Conservation (phyloP, 2,113 vertebrate genomes). For the Mobula birostris region DNA sequence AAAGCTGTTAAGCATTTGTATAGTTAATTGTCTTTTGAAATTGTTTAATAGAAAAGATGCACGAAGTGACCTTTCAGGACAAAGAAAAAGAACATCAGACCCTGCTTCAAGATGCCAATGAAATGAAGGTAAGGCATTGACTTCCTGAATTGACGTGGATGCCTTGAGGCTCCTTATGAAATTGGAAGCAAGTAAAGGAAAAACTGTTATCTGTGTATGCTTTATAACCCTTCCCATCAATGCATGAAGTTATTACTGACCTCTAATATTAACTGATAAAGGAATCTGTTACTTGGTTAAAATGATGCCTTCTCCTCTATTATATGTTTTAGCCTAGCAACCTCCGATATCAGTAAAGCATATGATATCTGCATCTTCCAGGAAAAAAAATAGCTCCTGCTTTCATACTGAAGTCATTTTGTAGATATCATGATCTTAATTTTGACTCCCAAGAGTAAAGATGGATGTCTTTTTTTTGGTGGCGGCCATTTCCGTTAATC, state of each 20-base stretch:
- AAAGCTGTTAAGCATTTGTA: too few relatives aligned
- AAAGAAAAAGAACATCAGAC: constrained; percentile 80
- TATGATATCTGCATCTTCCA: too few relatives aligned
- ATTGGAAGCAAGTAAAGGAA: not conserved
- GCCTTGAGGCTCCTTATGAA: not conserved
- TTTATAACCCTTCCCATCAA: not conserved
- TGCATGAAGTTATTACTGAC: not conserved
- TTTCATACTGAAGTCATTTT: not conserved
- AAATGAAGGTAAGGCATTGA: constrained; percentile 69
- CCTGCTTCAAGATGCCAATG: constrained; percentile 73
- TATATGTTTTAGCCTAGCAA: not conserved
- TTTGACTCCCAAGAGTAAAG: not conserved
- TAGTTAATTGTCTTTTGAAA: not conserved
- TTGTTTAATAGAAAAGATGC: constrained; percentile 70
- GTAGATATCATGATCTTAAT: not conserved
- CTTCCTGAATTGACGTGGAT: not conserved
- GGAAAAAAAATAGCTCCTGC: not conserved
- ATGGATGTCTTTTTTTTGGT: not conserved
- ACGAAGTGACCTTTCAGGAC: constrained; percentile 74
- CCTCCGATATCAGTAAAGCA: not conserved
- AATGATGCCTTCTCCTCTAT: not conserved
- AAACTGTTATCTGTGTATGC: not conserved
- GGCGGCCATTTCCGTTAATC: not conserved
- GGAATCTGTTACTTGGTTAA: not conserved
- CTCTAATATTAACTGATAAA: not conserved